Evolutionary conservation across 53 echinoderm and acorn worm species (phyloP).

Genomic region (Holothuria scabra): DNA sequence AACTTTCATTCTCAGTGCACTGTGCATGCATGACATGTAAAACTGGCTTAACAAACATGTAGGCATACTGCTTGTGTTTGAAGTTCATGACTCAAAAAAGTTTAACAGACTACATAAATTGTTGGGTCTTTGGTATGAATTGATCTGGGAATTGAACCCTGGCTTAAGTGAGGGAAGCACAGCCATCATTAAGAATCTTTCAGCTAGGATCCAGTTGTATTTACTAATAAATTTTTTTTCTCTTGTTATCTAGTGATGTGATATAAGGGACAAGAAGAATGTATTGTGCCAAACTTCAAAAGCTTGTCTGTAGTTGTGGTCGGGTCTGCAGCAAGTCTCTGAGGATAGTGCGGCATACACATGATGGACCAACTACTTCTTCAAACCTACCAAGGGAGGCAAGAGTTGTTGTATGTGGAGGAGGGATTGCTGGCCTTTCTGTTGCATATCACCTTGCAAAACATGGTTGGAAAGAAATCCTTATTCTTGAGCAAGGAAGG

Average conservation of each 20-base stretch:
- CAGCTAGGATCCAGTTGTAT: no score
- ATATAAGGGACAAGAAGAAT: constrained; percentile 20
- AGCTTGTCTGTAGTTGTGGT: constrained; percentile 29
- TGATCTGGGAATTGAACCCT: no score
- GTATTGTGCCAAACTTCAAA: background rate
- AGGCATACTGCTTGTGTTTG: no score
- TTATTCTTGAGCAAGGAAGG: constrained; percentile 93
- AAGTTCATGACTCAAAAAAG: no score
- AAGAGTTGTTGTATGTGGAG: constrained; percentile 89
- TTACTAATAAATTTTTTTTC: background rate
- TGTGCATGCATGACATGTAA: no score
- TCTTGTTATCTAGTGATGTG: background rate
- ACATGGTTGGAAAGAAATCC: constrained; percentile 84
- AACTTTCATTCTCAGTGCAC: no score
- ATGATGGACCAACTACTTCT: background rate
- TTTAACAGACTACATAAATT: no score
- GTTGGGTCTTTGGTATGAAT: no score
- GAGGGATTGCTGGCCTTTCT: constrained; percentile 84
- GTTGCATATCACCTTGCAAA: constrained; percentile 93
- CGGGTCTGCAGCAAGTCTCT: background rate
- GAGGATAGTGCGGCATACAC: background rate
- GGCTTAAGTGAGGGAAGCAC: no score
- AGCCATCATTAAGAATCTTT: no score
- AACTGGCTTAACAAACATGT: no score
- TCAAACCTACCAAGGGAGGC: constrained; percentile 67